Conservation (phyloP, 2,888 invertebrate genomes). For the Cerastis leucographa region DNA sequence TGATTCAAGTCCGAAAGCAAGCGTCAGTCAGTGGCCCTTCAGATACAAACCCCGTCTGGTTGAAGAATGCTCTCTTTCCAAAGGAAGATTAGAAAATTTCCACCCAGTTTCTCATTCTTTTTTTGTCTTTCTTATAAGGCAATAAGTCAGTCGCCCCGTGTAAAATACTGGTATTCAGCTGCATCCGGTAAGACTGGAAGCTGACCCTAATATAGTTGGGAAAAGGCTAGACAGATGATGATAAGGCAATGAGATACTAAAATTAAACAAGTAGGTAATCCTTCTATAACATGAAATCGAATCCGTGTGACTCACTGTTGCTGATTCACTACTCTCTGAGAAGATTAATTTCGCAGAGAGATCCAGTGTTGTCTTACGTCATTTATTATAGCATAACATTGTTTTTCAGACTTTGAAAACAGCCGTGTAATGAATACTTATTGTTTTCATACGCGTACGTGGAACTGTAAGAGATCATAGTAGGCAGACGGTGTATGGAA, state of each 20-base stretch:
- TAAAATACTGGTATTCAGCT: no score
- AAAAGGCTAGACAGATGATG: no score
- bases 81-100: background rate
- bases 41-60: background rate
- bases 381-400: conserved; percentile 5
- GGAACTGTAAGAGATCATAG: background rate
- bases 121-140: background rate
- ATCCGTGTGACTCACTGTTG: conserved; percentile 38
- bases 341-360: conserved; percentile 40
- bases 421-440: conserved; percentile 1
- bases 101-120: background rate
- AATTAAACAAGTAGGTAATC: conserved; percentile 5
- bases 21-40: background rate
- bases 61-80: background rate
- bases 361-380: conserved; percentile 21
- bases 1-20: background rate
- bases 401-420: conserved; percentile 9
- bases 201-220: no score
- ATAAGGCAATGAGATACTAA: background rate
- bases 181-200: no score
- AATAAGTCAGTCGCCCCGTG: background rate
- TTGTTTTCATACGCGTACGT: background rate
- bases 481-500: background rate
- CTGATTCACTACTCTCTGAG: conserved; percentile 52
- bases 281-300: conserved; percentile 21